Evolutionary conservation across 2,888 invertebrate species (phyloP).

Genomic region (Drosophila koepferae): DNA sequence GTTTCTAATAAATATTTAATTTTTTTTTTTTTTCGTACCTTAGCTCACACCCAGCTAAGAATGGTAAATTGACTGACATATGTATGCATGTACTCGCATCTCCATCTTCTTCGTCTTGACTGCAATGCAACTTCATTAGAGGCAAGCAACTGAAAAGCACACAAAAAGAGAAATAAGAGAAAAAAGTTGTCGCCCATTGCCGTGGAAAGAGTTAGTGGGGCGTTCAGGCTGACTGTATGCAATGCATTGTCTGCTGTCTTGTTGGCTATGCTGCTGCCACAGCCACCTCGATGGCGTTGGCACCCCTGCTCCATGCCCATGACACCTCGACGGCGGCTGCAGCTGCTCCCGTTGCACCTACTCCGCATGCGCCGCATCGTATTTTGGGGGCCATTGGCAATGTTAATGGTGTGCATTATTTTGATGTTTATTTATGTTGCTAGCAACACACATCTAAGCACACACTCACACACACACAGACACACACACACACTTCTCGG

Average conservation of each 20-base stretch:
- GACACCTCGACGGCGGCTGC: constrained; percentile 58
- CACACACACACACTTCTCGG: constrained; percentile 8
- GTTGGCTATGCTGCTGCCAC: constrained; percentile 25
- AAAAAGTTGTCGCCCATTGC: constrained; percentile 44
- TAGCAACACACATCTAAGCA: constrained; percentile 42
- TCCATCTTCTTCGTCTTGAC: constrained; percentile 16
- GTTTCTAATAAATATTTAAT: not conserved
- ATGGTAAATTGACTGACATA: constrained; percentile 10
- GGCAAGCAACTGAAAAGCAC: constrained; percentile 25
- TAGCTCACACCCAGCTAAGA: not conserved
- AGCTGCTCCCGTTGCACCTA: constrained; percentile 15
- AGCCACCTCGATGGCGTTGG: constrained; percentile 17
- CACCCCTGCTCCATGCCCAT: constrained; percentile 51
- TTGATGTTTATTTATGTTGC: constrained; percentile 81
- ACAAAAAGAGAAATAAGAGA: constrained; percentile 14
- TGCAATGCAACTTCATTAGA: constrained; percentile 74
- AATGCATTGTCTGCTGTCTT: constrained; percentile 51
- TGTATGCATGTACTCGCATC: constrained; percentile 23
- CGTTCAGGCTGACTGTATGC: constrained; percentile 29
- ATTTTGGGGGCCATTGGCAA: constrained; percentile 79
- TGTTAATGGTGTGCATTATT: constrained; percentile 81
- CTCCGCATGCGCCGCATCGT: constrained; percentile 25
- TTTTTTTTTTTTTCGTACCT: not conserved
- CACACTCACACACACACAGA: constrained; percentile 10
- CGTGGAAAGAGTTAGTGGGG: constrained; percentile 66